A percentile compares a stretch with the other conserved stretches of the same genome.
These are phyloP conservation scores for Periophthalmus modestus DNA, from an alignment of 2,113 vertebrate genomes.

Conservation along the genomic window DNA sequence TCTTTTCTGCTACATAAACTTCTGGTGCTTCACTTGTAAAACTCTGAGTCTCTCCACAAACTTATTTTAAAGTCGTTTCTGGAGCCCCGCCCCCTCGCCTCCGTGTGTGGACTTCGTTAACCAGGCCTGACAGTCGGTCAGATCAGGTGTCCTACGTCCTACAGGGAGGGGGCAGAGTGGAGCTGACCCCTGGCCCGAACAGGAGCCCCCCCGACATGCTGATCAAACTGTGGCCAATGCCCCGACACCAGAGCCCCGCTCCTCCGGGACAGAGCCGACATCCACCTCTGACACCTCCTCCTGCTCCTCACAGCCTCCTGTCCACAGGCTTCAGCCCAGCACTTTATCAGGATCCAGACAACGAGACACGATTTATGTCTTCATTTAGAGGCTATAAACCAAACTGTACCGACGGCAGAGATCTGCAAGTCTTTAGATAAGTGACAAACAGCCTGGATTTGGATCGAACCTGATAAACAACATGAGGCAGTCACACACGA, in stretches of 20 bases:
- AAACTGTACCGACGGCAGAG: slow-evolving; percentile 1
- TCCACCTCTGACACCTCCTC: slow-evolving; percentile 30
- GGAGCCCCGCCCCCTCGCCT: too few species aligned
- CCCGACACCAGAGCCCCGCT: slow-evolving; percentile 36
- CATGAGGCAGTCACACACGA: too few species aligned
- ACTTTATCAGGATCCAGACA: too few species aligned
- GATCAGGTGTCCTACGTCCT: slow-evolving; percentile 60
- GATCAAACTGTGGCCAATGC: slow-evolving; percentile 59
- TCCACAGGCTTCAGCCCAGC: not conserved
- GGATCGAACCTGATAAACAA: too few species aligned
- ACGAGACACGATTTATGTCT: not conserved
- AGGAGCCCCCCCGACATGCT: slow-evolving; percentile 50
- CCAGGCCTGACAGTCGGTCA: slow-evolving; percentile 49
- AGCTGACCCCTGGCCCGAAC: slow-evolving; percentile 61
- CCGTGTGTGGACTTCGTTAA: slow-evolving; percentile 57
- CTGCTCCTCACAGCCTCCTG: too few species aligned
- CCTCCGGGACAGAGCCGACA: slow-evolving; percentile 22
- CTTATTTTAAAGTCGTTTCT: too few species aligned
- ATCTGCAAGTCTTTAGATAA: not conserved
- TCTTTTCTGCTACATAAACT: too few species aligned
- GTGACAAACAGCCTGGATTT: too few species aligned
- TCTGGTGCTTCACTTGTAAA: too few species aligned
- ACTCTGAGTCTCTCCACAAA: not conserved
- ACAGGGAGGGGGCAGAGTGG: slow-evolving; percentile 39
- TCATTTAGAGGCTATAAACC: not conserved